Evolutionary conservation across 1,140 invertebrate genomes (phyloP).

Genomic region (Ladona fulva): DNA sequence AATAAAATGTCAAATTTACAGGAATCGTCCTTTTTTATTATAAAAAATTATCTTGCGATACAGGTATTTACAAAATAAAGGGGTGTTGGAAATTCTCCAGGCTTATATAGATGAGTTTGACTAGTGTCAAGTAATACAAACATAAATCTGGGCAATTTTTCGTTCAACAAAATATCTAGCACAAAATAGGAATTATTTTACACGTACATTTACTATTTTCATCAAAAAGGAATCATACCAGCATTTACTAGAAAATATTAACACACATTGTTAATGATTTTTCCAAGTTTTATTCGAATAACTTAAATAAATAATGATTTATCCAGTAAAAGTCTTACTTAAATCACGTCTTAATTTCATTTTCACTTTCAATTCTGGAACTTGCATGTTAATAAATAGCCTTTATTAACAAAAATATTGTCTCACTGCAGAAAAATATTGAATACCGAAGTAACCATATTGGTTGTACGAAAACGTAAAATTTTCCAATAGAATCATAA

Average conservation of each 20-base stretch:
- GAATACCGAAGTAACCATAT: no score
- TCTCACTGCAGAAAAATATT: no score
- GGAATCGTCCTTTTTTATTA: background rate
- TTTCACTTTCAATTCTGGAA: no score
- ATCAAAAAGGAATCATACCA: background rate
- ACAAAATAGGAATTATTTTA: background rate
- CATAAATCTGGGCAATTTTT: background rate
- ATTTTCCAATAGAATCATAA: no score
- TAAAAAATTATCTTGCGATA: background rate
- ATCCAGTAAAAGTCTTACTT: background rate
- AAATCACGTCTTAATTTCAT: no score
- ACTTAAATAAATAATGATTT: constrained; percentile 9
- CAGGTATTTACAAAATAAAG: constrained; percentile 7
- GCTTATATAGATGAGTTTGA: background rate
- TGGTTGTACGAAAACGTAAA: no score
- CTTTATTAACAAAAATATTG: no score
- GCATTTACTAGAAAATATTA: background rate
- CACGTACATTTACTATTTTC: background rate
- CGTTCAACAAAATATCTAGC: background rate
- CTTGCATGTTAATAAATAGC: no score
- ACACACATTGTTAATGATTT: background rate
- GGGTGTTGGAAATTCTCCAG: background rate
- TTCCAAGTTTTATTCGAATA: background rate
- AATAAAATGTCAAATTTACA: no score
- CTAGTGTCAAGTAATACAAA: constrained; percentile 6